These are phyloP conservation scores for Hirtodrosophila trivittata DNA, from an alignment of 2,888 invertebrate genomes.

Conservation along the genomic window DNA sequence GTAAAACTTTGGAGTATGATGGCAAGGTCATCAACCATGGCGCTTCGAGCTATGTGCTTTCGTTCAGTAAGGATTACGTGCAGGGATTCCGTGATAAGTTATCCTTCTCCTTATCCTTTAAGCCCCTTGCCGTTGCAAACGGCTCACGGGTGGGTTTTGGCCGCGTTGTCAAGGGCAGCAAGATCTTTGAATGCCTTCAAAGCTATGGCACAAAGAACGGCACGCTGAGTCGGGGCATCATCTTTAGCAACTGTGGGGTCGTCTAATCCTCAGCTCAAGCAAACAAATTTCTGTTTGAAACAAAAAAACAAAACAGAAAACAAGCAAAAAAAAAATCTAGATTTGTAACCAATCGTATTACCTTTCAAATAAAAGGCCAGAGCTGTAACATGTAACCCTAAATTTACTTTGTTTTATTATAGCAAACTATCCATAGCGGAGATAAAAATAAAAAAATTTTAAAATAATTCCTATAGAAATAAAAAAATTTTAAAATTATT, in stretches of 20 bases:
- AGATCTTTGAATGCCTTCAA: conserved; percentile 67
- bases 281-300: too few species aligned
- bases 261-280: too few species aligned
- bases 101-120: conserved; percentile 74
- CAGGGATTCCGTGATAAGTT: conserved; percentile 55
- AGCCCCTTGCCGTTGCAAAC: conserved; percentile 70
- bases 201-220: conserved; percentile 79
- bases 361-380: too few species aligned
- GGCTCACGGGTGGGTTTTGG: conserved; percentile 76
- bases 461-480: too few species aligned
- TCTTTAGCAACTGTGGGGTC: conserved; percentile 69
- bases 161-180: conserved; percentile 66
- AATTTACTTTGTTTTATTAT: too few species aligned
- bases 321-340: too few species aligned
- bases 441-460: too few species aligned
- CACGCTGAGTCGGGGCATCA: conserved; percentile 64
- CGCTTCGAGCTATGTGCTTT: conserved; percentile 45
- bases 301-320: too few species aligned
- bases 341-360: too few species aligned
- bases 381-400: too few species aligned
- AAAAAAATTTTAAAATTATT: too few species aligned
- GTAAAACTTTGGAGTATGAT: conserved; percentile 56
- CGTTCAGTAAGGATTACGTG: conserved; percentile 59
- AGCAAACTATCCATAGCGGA: too few species aligned
- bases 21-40: conserved; percentile 65